Conservation (phyloP, 2,888 invertebrate genomes). For the Diadromus collaris region DNA sequence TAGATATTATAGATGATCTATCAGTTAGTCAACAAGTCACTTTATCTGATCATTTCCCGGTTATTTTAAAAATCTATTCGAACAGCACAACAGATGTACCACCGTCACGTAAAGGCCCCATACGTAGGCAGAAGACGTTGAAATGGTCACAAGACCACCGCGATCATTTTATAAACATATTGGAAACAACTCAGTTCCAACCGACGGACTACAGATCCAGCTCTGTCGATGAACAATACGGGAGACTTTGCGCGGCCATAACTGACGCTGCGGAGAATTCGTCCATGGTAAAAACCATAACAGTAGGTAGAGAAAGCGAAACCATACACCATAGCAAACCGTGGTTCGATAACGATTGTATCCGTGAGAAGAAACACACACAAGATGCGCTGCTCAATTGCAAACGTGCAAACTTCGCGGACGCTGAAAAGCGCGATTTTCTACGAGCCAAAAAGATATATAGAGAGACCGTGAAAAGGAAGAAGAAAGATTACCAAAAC, state of each 20-base stretch:
- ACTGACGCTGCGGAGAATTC: not conserved
- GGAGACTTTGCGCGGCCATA: not conserved
- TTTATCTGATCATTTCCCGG: slow-evolving; percentile 15
- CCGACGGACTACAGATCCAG: not conserved
- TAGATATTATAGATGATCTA: not conserved
- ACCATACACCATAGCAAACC: not conserved
- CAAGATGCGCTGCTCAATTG: not conserved
- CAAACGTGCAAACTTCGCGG: not conserved
- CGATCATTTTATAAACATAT: not conserved
- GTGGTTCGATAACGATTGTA: slow-evolving; percentile 8
- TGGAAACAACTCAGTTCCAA: not conserved
- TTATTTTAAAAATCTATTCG: not conserved
- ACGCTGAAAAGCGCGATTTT: not conserved
- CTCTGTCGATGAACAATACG: slow-evolving; percentile 1
- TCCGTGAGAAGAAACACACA: not conserved
- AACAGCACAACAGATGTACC: not conserved
- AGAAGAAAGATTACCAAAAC: not conserved
- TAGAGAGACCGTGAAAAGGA: slow-evolving; percentile 1
- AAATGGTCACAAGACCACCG: slow-evolving; percentile 27
- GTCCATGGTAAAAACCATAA: not conserved
- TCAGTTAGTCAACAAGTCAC: not conserved
- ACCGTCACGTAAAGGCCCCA: not conserved
- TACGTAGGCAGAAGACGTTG: not conserved
- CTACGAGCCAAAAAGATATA: not conserved
- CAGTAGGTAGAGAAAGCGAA: not conserved